These are phyloP conservation scores for Ceratina calcarata DNA, from an alignment of 1,140 invertebrate genomes.

Conservation along the genomic window DNA sequence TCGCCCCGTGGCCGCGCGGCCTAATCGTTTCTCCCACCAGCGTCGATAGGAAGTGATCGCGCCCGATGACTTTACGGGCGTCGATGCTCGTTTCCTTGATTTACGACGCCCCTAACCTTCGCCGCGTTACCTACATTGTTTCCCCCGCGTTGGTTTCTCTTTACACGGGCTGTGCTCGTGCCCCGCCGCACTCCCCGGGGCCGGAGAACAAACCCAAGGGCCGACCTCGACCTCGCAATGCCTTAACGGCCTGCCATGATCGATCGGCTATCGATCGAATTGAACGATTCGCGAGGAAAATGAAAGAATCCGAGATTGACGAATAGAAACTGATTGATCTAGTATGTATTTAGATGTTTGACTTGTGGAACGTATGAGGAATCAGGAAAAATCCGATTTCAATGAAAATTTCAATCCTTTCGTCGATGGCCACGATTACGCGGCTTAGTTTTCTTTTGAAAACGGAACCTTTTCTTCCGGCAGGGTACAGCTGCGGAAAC, in stretches of 20 bases:
- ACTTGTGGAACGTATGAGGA: no score
- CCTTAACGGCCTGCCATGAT: slow-evolving; percentile 41
- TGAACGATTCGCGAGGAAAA: background rate
- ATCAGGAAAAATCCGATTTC: background rate
- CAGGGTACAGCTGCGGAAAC: slow-evolving; percentile 53
- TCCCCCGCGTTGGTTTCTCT: slow-evolving; percentile 57
- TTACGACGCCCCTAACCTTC: slow-evolving; percentile 75
- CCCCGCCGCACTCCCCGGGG: slow-evolving; percentile 20
- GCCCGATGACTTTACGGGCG: slow-evolving; percentile 75
- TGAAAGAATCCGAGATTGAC: background rate
- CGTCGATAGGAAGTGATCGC: slow-evolving; percentile 66
- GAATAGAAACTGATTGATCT: no score
- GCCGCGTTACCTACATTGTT: slow-evolving; percentile 72
- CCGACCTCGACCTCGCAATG: slow-evolving; percentile 62
- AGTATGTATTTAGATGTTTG: no score
- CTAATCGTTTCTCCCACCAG: slow-evolving; percentile 61
- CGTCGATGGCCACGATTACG: no score
- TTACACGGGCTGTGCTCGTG: slow-evolving; percentile 55
- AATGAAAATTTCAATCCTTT: background rate
- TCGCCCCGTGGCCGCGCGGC: slow-evolving; percentile 35
- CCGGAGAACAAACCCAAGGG: slow-evolving; percentile 14
- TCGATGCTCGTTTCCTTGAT: slow-evolving; percentile 77
- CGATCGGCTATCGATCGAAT: slow-evolving; percentile 15
- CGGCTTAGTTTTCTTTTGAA: slow-evolving; percentile 17
- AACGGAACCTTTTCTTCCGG: slow-evolving; percentile 25